A percentile compares a stretch with the other conserved stretches of the same genome.
These are phyloP conservation scores for Periplaneta americana DNA, from an alignment of 1,140 invertebrate genomes.

Conservation along the genomic window DNA sequence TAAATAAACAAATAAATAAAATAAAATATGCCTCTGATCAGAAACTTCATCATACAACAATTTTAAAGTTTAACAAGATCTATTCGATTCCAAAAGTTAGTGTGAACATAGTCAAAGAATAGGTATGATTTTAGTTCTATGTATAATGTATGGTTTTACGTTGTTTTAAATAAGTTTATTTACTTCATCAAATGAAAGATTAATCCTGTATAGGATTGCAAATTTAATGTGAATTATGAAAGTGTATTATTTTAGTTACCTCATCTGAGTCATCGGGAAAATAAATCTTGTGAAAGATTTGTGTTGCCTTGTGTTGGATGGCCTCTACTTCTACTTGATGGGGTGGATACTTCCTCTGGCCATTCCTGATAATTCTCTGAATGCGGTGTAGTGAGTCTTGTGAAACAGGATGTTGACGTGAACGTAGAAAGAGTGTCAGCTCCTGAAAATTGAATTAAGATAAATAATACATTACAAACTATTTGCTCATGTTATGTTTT, in stretches of 20 bases:
- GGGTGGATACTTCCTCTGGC: conserved; percentile 81
- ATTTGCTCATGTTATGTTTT: too few relatives aligned
- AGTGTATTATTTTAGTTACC: conserved; percentile 32
- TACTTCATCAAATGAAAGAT: background rate
- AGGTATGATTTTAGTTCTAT: too few relatives aligned
- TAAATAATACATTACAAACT: too few relatives aligned
- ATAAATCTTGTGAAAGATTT: conserved; percentile 85
- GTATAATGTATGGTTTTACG: too few relatives aligned
- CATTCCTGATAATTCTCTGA: conserved; percentile 71
- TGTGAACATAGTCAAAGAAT: too few relatives aligned
- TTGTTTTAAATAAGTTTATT: too few relatives aligned
- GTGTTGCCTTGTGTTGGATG: conserved; percentile 87
- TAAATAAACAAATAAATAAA: too few relatives aligned
- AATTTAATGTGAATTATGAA: background rate
- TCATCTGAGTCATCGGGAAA: conserved; percentile 92
- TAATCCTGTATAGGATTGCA: background rate
- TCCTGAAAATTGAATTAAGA: too few relatives aligned
- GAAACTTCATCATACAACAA: too few relatives aligned
- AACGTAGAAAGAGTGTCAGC: conserved; percentile 66
- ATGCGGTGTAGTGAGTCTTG: conserved; percentile 76
- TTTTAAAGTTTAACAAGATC: too few relatives aligned
- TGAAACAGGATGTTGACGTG: conserved; percentile 68
- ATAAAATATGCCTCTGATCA: too few relatives aligned
- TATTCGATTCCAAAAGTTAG: too few relatives aligned
- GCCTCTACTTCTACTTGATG: conserved; percentile 93